Base-by-base conservation (phyloP, 1,140 invertebrate species). In the Macrobrachium nipponense region DNA sequence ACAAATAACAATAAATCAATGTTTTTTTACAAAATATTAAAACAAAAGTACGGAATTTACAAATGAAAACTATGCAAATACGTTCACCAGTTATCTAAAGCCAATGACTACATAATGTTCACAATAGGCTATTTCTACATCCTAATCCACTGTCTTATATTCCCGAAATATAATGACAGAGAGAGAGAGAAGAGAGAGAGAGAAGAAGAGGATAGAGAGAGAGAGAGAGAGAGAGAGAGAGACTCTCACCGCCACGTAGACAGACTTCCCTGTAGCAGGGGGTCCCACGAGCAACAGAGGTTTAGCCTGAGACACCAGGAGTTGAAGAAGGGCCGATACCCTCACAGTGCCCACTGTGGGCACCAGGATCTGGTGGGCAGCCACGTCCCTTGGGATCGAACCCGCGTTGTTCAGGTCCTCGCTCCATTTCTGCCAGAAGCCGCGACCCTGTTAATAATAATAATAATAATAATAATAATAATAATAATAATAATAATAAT, bases 291-390 rank as follows among this genome's bases (percentile, higher is more conserved):
- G 94, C 91, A 98, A 94, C 18, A 89, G 78, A 10, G 88, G 82
- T 43, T 80, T 86, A 15, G 61, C 79, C 60, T 88, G 79, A 23
- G 87, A 86, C 23, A 90, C 75, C 20, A 98, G 91, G 27, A 97
- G 91, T 86, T 94, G 93, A 91, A 98, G 95, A 0, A 98, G 91
- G 0, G 94, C 93, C 12, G 94, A 94, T 89, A 96, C 96, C 60
- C 97, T 92, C 0, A 98, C 94, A 5, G 96, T 98, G 91, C 98
- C 97, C 18, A 96, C 92, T 0, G 97, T 99, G 11, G 96, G 95
- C 5, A 99, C 96, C 79, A 98, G 96, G 82, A 99, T 98, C 92
- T 98, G 96, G 92, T 98, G 97, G 8, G 97, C 97, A 0, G 95
- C 94, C 62, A 97, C 95, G 89, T 98, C 97, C 70, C 96, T 93